Percentiles rank a stretch among this genome's conserved stretches.
phyloP scores from a whole-genome alignment of 2,888 invertebrate genomes.

The Conchocele bisecta region DNA sequence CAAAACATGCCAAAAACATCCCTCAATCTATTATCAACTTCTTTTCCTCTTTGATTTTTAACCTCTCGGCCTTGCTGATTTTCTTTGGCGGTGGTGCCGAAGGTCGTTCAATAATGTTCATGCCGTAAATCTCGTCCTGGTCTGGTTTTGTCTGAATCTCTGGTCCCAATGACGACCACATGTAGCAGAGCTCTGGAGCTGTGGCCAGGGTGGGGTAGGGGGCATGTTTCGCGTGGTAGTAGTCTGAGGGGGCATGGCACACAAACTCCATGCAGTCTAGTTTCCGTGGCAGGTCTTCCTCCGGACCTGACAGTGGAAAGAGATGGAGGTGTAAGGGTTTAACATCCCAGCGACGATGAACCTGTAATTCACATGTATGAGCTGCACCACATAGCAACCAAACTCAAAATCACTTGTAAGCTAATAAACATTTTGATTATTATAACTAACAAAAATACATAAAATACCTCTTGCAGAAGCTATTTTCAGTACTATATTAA shows the following conservation, averaged over 20 bases:
- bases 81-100: constrained; percentile 16
- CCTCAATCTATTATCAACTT: too few relatives aligned
- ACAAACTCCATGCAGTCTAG: constrained; percentile 94
- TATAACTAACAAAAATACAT: too few relatives aligned
- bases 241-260: constrained; percentile 96
- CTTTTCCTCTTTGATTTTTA: constrained; percentile 53
- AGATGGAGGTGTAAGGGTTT: background rate
- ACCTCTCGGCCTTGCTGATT: constrained; percentile 43
- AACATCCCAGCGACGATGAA: background rate
- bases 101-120: constrained; percentile 8
- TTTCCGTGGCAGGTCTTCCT: constrained; percentile 93
- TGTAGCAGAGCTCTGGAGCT: constrained; percentile 79
- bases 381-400: too few relatives aligned
- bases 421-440: background rate
- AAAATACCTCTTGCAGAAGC: too few relatives aligned
- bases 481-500: too few relatives aligned
- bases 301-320: constrained; percentile 87
- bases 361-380: too few relatives aligned
- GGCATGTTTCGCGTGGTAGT: constrained; percentile 88
- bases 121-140: constrained; percentile 77
- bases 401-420: too few relatives aligned
- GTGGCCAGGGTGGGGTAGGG: constrained; percentile 87
- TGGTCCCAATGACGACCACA: constrained; percentile 80
- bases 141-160: constrained; percentile 74
- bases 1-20: too few relatives aligned